Base-by-base conservation (phyloP, 2,888 invertebrate genomes). In the Epistrophe eligans region DNA sequence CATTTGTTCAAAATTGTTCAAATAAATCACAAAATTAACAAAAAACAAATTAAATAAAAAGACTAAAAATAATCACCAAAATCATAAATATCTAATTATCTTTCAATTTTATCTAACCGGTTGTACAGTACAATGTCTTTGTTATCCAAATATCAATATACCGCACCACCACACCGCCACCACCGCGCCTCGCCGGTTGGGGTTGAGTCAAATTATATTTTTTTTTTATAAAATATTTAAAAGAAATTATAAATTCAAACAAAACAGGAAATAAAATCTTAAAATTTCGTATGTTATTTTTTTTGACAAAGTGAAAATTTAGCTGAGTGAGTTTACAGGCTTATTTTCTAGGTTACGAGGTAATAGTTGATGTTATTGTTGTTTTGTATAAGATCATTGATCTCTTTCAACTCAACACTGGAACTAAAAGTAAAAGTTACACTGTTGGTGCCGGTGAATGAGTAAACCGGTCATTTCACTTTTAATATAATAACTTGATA, bases 401-500 rank as follows among this genome's bases (percentile, higher is more conserved):
- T 48, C 48, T 48, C 9, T 48, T 9, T 17, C 17, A 48, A 48
- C 4, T 48, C 17, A 48, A 48, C n/a, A 48, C 17, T 17, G 48
- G 17, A 48, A 57, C 57, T 57, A 10, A 57, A 57, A 57, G 57
- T 57, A 32, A 57, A 28, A 32, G n/a, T 48, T 17, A 48, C 48
- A 48, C 9, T 55, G 13, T 4, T 24, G 24, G 32, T 57, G 1
- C n/a, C 57, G 32, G 57, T n/a, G n/a, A 32, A n/a, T 32, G n/a
- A 57, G 10, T 8, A 57, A 57, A 50, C 57, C 32, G 57, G 57
- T 57, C 0, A 57, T n/a, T 48, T 57, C 2, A 28, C 55, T 13
- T 13, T 43, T 45, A 43, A 43, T 15, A 3, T 40, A 0, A 7
- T 35, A n/a, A 45, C 24, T 52, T 24, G 28, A 55, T 55, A 28